Evolutionary conservation across 2,888 invertebrate species (phyloP).

Genomic region (Lordiphosa fenestrarum): DNA sequence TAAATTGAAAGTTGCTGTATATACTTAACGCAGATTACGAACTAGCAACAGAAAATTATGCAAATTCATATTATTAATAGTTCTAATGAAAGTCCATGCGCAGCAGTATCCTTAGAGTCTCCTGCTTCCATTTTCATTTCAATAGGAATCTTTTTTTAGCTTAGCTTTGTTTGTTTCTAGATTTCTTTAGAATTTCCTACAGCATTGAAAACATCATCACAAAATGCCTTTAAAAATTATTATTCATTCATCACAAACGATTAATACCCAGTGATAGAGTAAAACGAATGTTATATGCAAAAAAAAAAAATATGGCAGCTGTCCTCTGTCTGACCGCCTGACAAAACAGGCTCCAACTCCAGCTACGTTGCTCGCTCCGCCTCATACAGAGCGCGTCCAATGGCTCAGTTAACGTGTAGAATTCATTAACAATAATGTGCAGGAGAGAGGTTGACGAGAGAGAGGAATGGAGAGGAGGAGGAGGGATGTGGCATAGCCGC

Average conservation of each 20-base stretch:
- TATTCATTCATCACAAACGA: conserved; percentile 4
- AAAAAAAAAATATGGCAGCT: conserved; percentile 26
- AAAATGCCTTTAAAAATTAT: too few species aligned
- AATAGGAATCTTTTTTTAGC: too few species aligned
- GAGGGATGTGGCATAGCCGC: neutral
- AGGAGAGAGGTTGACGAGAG: conserved; percentile 16
- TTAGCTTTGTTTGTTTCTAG: too few species aligned
- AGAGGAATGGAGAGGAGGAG: neutral
- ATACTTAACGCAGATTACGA: too few species aligned
- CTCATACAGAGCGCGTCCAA: conserved; percentile 19
- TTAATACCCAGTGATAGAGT: conserved; percentile 19
- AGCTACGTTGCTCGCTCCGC: neutral
- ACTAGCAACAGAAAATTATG: too few species aligned
- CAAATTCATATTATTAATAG: too few species aligned
- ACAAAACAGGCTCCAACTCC: conserved; percentile 47
- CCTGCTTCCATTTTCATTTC: too few species aligned
- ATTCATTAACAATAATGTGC: conserved; percentile 71
- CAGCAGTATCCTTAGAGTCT: too few species aligned
- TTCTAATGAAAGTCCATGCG: too few species aligned
- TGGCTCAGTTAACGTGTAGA: conserved; percentile 48
- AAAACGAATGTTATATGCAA: conserved; percentile 26
- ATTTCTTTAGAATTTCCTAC: too few species aligned
- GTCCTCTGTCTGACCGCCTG: conserved; percentile 17
- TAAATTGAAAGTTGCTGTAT: too few species aligned
- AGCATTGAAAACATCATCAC: too few species aligned